Conservation (phyloP, 2,113 vertebrate species). For the Guaruba guarouba region DNA sequence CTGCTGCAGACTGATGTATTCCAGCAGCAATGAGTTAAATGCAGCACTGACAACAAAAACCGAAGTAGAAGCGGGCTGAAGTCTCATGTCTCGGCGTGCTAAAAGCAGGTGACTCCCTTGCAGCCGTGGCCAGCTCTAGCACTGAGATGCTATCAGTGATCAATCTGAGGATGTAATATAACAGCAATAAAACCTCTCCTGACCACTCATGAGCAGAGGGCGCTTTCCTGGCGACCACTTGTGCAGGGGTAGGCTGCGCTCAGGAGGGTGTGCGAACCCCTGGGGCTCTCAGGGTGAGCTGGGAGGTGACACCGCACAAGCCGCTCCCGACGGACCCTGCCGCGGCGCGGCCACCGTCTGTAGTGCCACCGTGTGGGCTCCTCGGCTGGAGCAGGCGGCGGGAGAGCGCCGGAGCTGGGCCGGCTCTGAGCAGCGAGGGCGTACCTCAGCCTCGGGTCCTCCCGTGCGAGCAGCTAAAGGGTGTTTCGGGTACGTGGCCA, state of each 20-base stretch:
- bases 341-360: neutral
- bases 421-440: fast-evolving
- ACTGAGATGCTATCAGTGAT: fast-evolving
- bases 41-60: neutral
- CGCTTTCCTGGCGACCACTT: fast-evolving
- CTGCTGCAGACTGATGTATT: neutral
- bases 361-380: slow-evolving; percentile 45
- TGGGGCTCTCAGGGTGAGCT: fast-evolving
- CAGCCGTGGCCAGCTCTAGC: neutral
- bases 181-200: neutral
- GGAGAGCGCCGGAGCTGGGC: fast-evolving
- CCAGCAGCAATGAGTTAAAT: neutral
- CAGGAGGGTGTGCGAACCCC: fast-evolving
- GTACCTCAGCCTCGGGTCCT: neutral
- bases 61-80: neutral
- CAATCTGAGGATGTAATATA: neutral
- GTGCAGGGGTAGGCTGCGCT: fast-evolving
- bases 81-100: neutral
- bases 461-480: fast-evolving
- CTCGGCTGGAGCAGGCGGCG: neutral
- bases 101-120: neutral
- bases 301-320: neutral
- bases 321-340: neutral
- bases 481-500: fast-evolving
- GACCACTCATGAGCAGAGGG: fast-evolving